Conservation (phyloP, 1,140 invertebrate species). For the Pseudomyrmex concolor region DNA sequence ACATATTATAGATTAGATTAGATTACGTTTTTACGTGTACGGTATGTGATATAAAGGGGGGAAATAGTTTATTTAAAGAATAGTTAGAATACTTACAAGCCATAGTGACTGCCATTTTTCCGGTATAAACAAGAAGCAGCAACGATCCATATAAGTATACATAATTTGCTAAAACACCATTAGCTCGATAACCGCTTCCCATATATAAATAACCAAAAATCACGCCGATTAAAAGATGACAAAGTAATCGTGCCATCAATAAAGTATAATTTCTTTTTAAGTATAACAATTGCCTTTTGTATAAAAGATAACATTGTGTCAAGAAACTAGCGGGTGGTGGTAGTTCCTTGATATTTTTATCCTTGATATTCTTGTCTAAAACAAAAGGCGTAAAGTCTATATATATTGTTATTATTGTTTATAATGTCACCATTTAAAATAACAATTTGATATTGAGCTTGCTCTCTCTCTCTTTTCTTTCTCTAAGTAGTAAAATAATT, state of each 20-base stretch:
- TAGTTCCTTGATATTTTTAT: slow-evolving; percentile 60
- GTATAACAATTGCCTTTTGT: slow-evolving; percentile 82
- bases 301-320: slow-evolving; percentile 82
- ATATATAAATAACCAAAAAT: slow-evolving; percentile 96
- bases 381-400: slow-evolving; percentile 2
- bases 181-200: slow-evolving; percentile 94
- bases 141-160: slow-evolving; percentile 96
- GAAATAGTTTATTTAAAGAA: background rate
- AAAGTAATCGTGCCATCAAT: slow-evolving; percentile 90
- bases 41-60: too few species aligned
- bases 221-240: slow-evolving; percentile 93
- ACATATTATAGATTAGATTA: too few species aligned
- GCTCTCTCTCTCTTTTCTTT: too few species aligned
- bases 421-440: too few species aligned
- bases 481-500: too few species aligned
- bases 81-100: slow-evolving; percentile 91
- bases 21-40: too few species aligned
- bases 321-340: slow-evolving; percentile 79
- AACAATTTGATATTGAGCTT: too few species aligned
- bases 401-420: background rate
- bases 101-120: slow-evolving; percentile 97
- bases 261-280: slow-evolving; percentile 86
- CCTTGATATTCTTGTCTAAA: background rate
- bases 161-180: slow-evolving; percentile 94
- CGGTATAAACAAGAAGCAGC: slow-evolving; percentile 95